A percentile compares a stretch with the other conserved stretches of the same genome.
Conservation (phyloP, 2,888 invertebrate genomes). For the Cremastinae sp. region DNA sequence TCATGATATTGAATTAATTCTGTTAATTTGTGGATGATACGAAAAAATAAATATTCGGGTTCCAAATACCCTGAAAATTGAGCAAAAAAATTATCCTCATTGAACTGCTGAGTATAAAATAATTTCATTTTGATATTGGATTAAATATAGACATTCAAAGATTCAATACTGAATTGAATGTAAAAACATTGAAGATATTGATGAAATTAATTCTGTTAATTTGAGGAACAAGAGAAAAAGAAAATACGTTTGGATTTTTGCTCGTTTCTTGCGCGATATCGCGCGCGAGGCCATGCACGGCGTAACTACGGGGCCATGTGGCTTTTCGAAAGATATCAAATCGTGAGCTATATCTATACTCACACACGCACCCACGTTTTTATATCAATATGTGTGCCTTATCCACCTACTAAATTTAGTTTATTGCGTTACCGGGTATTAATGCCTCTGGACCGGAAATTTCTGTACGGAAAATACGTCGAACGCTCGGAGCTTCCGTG, state of each 20-base stretch:
- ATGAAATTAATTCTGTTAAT: no score
- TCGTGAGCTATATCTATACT: slow-evolving; percentile 68
- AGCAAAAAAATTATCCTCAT: no score
- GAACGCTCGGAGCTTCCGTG: slow-evolving; percentile 4
- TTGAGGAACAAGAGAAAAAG: not conserved
- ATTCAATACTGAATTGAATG: no score
- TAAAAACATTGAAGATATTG: no score
- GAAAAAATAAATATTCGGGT: no score
- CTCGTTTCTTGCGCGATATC: slow-evolving; percentile 9
- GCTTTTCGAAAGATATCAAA: slow-evolving; percentile 79
- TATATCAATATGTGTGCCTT: slow-evolving; percentile 58
- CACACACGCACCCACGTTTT: slow-evolving; percentile 14
- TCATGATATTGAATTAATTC: no score
- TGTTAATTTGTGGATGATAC: no score
- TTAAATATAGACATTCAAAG: no score
- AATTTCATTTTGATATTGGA: no score
- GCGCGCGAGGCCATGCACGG: slow-evolving; percentile 55
- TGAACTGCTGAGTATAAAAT: no score
- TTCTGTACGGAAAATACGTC: slow-evolving; percentile 52
- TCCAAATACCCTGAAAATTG: no score
- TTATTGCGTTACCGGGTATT: slow-evolving; percentile 80
- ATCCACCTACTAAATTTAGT: slow-evolving; percentile 79
- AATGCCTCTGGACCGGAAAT: slow-evolving; percentile 68
- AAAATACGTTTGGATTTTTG: not conserved
- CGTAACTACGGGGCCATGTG: slow-evolving; percentile 76